Percentiles rank a stretch among this genome's conserved stretches.
These are phyloP conservation scores for Drosophila trichaetosa DNA, from an alignment of 2,888 invertebrate species.

Conservation along the genomic window DNA sequence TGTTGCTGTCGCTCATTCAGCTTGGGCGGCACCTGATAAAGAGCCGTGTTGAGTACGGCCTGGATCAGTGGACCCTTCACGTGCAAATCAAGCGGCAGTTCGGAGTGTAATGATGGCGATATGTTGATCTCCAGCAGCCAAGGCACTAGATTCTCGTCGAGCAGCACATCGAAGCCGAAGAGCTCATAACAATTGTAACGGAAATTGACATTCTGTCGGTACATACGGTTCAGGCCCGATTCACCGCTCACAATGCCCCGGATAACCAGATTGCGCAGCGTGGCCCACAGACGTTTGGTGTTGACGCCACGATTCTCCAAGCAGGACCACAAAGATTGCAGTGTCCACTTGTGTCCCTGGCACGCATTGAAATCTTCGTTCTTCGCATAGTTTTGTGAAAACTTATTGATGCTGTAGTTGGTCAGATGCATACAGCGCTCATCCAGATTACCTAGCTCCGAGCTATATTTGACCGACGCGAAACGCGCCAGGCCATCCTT, in stretches of 20 bases:
- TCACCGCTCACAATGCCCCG: constrained; percentile 97
- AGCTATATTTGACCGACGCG: constrained; percentile 96
- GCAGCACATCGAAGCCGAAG: constrained; percentile 97
- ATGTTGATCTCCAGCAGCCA: constrained; percentile 98
- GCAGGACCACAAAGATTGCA: constrained; percentile 88
- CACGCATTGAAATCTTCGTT: constrained; percentile 96
- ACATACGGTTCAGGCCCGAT: constrained; percentile 90
- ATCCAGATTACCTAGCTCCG: constrained; percentile 90
- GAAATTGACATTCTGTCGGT: constrained; percentile 90
- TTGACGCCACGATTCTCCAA: constrained; percentile 89
- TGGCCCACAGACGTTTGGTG: constrained; percentile 91
- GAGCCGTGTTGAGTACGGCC: constrained; percentile 95
- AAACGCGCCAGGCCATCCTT: constrained; percentile 98
- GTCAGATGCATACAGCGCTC: constrained; percentile 97
- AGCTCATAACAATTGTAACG: constrained; percentile 97
- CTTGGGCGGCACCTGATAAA: constrained; percentile 89
- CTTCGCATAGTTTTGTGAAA: constrained; percentile 93
- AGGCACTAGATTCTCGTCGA: constrained; percentile 96
- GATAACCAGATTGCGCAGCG: constrained; percentile 95
- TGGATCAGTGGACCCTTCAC: constrained; percentile 97
- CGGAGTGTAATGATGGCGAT: constrained; percentile 95
- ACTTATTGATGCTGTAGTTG: constrained; percentile 96
- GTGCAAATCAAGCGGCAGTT: constrained; percentile 94
- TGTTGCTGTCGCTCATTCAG: constrained; percentile 82
- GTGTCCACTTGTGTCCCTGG: constrained; percentile 97